Evolutionary conservation across 2,113 vertebrate species (phyloP).

Genomic region (Xenopus borealis): DNA sequence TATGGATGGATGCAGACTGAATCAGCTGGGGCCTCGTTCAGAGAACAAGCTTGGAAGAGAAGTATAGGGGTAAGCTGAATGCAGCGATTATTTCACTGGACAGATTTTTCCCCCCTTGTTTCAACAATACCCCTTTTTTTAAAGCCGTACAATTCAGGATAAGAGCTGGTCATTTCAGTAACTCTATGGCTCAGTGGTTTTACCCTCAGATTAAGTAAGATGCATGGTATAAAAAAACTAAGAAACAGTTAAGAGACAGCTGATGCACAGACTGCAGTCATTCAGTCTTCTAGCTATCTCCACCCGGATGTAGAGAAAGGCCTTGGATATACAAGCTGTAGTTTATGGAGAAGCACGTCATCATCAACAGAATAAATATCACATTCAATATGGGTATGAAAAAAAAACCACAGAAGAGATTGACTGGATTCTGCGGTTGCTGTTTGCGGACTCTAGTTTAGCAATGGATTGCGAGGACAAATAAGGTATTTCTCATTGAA

Average conservation of each 20-base stretch:
- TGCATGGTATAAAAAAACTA: conserved; percentile 65
- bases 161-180: conserved; percentile 69
- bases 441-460: conserved; percentile 66
- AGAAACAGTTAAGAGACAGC: conserved; percentile 63
- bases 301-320: conserved; percentile 54
- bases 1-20: conserved; percentile 85
- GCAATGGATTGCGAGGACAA: conserved; percentile 60
- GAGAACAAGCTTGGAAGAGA: conserved; percentile 63
- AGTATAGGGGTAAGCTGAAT: conserved; percentile 62
- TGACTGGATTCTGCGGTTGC: conserved; percentile 55
- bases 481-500: conserved; percentile 59
- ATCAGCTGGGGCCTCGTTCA: conserved; percentile 83
- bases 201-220: conserved; percentile 73
- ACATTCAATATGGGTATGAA: conserved; percentile 48
- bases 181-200: conserved; percentile 70
- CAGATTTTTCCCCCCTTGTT: conserved; percentile 59
- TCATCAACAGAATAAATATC: conserved; percentile 59
- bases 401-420: conserved; percentile 52
- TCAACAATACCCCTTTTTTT: conserved; percentile 70
- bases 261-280: conserved; percentile 55
- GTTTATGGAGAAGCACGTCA: conserved; percentile 70
- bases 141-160: conserved; percentile 62
- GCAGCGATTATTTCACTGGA: conserved; percentile 70
- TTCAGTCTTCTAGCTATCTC: conserved; percentile 60
- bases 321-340: conserved; percentile 59